phyloP scores from a whole-genome alignment of 2,113 vertebrate species.

The Carollia perspicillata region DNA sequence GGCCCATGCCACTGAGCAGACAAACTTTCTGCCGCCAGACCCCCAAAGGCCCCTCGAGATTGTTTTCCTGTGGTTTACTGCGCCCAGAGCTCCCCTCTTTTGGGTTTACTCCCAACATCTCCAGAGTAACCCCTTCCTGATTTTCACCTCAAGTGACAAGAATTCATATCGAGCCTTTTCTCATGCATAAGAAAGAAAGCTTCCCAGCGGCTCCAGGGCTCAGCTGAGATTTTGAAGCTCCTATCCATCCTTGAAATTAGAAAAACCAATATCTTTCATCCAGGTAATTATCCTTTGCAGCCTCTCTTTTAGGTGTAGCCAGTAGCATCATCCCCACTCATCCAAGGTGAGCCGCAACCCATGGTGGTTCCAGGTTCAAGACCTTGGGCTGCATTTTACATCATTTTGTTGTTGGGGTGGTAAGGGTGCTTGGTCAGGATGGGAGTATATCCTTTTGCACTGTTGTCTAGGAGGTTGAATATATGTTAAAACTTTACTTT shows the following conservation, averaged over 20 bases:
- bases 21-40: not conserved
- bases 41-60: not conserved
- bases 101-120: not conserved
- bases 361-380: not conserved
- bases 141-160: constrained; percentile 25
- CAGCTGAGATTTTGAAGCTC: not conserved
- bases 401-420: not conserved
- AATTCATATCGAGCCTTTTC: constrained; percentile 11
- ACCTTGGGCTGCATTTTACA: not conserved
- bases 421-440: not conserved
- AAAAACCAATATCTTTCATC: not conserved
- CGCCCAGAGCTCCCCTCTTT: not conserved
- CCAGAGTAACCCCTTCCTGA: not conserved
- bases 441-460: not conserved
- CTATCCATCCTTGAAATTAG: constrained; percentile 14
- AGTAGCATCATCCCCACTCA: not conserved
- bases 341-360: not conserved
- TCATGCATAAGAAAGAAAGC: not conserved
- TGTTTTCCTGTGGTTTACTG: not conserved
- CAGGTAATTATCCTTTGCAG: not conserved
- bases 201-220: not conserved
- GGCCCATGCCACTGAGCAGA: not conserved
- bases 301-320: not conserved
- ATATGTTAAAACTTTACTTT: not conserved
- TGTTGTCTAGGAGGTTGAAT: not conserved